Percentiles rank a stretch among this genome's conserved stretches.
These are phyloP conservation scores for Gallinago solitaria DNA, from an alignment of 2,797 vertebrate species.

Conservation along the genomic window DNA sequence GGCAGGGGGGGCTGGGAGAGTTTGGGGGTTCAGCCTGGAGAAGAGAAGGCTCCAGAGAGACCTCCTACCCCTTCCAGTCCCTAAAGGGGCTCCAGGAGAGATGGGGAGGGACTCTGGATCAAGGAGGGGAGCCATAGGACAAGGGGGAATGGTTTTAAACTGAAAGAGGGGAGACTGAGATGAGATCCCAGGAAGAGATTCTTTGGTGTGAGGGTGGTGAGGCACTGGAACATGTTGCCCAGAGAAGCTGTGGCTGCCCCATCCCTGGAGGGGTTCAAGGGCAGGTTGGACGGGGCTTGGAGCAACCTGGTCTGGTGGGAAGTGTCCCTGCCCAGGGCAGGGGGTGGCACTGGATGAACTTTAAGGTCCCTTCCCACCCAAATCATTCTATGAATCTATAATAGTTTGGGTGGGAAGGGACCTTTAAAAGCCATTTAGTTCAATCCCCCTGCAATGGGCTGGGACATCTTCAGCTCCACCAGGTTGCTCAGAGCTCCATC, in stretches of 20 bases:
- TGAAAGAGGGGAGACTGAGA: neutral
- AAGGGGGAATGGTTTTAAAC: neutral
- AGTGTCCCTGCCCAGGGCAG: neutral
- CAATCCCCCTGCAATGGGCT: neutral
- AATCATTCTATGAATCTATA: neutral
- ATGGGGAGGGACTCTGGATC: neutral
- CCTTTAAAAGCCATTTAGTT: neutral
- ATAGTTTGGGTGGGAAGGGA: neutral
- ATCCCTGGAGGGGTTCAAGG: neutral
- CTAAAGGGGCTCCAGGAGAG: neutral
- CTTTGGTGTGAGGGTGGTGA: neutral
- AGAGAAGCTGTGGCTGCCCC: neutral
- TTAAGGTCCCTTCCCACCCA: neutral
- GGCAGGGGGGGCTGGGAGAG: neutral
- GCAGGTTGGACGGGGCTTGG: neutral
- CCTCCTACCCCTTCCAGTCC: neutral
- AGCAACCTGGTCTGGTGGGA: neutral
- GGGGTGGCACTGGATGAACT: neutral
- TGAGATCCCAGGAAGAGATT: neutral
- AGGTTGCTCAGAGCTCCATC: neutral
- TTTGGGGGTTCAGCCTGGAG: neutral
- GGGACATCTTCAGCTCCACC: neutral
- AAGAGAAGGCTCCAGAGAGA: neutral
- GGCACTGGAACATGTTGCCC: neutral
- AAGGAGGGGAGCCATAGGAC: neutral